These are phyloP conservation scores for Folsomia candida DNA, from an alignment of 2,888 invertebrate genomes.

Conservation along the genomic window DNA sequence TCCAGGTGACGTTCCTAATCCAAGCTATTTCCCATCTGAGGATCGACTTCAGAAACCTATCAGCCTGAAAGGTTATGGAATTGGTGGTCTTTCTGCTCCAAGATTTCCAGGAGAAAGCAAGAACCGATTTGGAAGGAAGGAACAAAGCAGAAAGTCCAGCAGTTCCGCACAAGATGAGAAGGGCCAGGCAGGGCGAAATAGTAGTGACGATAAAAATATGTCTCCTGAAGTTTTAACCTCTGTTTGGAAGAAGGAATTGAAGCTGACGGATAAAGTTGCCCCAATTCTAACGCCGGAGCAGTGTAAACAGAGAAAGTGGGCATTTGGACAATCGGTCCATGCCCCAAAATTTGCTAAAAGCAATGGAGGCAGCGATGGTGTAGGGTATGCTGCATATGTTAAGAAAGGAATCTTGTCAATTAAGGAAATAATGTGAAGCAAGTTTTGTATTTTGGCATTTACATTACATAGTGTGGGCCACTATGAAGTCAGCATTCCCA, in stretches of 20 bases:
- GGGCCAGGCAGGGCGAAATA: not conserved
- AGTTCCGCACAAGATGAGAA: not conserved
- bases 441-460: too few species aligned
- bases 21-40: not conserved
- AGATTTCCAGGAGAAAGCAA: constrained; percentile 20
- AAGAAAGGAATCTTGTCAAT: too few species aligned
- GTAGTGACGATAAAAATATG: too few species aligned
- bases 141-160: constrained; percentile 7
- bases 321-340: not conserved
- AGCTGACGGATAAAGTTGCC: too few species aligned
- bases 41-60: constrained; percentile 14
- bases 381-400: too few species aligned
- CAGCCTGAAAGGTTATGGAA: constrained; percentile 27
- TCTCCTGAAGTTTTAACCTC: too few species aligned
- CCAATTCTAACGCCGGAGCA: too few species aligned
- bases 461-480: not conserved
- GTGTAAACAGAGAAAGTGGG: not conserved
- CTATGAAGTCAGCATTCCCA: not conserved
- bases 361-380: too few species aligned
- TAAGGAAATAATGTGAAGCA: too few species aligned
- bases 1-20: constrained; percentile 1
- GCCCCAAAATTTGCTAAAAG: not conserved
- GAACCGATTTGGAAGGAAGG: constrained; percentile 1
- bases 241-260: too few species aligned
- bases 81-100: constrained; percentile 22